Conservation (phyloP, 2,797 vertebrate species). For the Gymnothorax javanicus region DNA sequence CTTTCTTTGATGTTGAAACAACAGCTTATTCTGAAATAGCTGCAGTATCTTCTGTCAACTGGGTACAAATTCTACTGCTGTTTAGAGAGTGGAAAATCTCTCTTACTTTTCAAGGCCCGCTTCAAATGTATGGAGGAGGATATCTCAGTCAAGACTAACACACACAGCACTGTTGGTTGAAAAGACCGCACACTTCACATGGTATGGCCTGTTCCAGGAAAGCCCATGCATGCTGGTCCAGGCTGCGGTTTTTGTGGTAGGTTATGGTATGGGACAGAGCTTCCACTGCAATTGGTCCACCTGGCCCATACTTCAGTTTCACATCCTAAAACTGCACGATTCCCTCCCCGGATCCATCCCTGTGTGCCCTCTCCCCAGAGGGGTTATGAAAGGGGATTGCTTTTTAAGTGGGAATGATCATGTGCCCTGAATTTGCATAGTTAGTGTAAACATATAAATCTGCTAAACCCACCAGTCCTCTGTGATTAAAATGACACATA, state of each 20-base stretch:
- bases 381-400: conserved; percentile 53
- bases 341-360: not conserved
- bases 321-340: not conserved
- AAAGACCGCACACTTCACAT: not conserved
- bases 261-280: not conserved
- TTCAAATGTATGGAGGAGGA: conserved; percentile 11
- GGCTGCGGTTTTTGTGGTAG: conserved; percentile 6
- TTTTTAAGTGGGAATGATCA: conserved; percentile 60
- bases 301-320: not conserved
- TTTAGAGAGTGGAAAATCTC: conserved; percentile 27
- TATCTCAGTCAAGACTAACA: conserved; percentile 23
- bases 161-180: conserved; percentile 30
- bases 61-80: conserved; percentile 5
- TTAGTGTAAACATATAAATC: conserved; percentile 64
- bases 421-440: conserved; percentile 61
- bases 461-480: conserved; percentile 65
- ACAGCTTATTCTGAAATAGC: not conserved
- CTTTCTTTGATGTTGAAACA: not conserved
- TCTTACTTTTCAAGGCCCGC: conserved; percentile 11
- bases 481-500: conserved; percentile 70
- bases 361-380: conserved; percentile 52
- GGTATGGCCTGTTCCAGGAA: conserved; percentile 2
- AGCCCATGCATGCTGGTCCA: not conserved
- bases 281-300: not conserved
- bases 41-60: conserved; percentile 17